Conservation (phyloP, 2,113 vertebrate genomes). For the Melanerpes aurifrons region DNA sequence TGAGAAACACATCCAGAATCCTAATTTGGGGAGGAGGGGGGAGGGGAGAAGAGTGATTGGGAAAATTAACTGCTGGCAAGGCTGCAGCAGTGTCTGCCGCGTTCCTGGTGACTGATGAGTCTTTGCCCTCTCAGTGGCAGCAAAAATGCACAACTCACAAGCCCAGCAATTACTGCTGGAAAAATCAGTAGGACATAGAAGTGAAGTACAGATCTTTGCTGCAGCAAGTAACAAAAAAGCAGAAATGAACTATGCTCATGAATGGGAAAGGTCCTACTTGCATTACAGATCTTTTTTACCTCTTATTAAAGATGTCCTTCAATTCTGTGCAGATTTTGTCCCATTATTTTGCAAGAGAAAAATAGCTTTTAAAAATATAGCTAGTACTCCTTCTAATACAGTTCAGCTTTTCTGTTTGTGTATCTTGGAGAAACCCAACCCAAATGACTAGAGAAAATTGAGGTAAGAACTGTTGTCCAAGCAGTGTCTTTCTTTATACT, state of each 20-base stretch:
- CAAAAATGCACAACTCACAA: not conserved
- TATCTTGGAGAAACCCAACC: not conserved
- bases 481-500: not conserved
- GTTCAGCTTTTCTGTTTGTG: not conserved
- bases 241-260: not conserved
- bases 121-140: constrained; percentile 36
- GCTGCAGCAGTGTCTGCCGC: not conserved
- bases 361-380: not conserved
- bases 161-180: not conserved
- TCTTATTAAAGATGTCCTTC: not conserved
- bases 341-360: not conserved
- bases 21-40: constrained; percentile 28
- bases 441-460: not conserved
- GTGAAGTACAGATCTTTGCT: not conserved
- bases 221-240: not conserved
- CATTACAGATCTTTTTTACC: not conserved
- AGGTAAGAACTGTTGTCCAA: not conserved
- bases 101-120: not conserved
- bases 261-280: not conserved
- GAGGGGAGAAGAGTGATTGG: not conserved
- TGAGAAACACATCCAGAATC: constrained; percentile 37
- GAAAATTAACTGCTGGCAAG: constrained; percentile 28
- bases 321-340: not conserved
- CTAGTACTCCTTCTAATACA: not conserved
- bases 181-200: not conserved